Evolutionary conservation across 2,113 vertebrate genomes (phyloP).

Genomic region (Erpornis zantholeuca): DNA sequence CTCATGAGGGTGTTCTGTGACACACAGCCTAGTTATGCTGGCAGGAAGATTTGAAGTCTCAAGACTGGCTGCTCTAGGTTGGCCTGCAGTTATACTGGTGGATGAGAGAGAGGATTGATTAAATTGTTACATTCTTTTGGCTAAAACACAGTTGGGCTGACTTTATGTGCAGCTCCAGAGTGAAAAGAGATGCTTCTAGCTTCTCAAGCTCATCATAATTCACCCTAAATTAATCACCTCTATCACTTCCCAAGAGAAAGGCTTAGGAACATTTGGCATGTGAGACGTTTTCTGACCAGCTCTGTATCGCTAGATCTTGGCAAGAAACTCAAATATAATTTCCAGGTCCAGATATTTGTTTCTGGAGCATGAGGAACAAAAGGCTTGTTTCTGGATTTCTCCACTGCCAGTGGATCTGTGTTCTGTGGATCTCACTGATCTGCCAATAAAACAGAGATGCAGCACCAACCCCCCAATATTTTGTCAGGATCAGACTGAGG

Average conservation of each 20-base stretch:
- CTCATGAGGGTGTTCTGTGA: neutral
- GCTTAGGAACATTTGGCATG: neutral
- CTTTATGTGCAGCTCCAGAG: neutral
- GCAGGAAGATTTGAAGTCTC: neutral
- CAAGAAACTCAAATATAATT: neutral
- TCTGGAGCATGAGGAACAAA: neutral
- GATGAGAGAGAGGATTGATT: neutral
- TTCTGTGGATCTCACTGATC: neutral
- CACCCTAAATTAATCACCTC: neutral
- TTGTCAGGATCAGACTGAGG: neutral
- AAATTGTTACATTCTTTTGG: neutral
- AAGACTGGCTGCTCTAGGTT: neutral
- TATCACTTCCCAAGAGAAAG: neutral
- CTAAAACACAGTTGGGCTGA: neutral
- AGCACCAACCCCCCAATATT: neutral
- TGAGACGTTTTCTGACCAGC: rapidly evolving
- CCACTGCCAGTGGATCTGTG: neutral
- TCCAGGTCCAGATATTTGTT: neutral
- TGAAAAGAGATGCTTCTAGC: neutral
- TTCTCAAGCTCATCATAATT: neutral
- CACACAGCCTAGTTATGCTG: neutral
- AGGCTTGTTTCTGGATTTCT: neutral
- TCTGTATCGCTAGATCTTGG: neutral
- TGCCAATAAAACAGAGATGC: neutral
- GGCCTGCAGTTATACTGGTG: neutral